phyloP scores from a whole-genome alignment of 2,113 vertebrate species.

The Caranx ignobilis region DNA sequence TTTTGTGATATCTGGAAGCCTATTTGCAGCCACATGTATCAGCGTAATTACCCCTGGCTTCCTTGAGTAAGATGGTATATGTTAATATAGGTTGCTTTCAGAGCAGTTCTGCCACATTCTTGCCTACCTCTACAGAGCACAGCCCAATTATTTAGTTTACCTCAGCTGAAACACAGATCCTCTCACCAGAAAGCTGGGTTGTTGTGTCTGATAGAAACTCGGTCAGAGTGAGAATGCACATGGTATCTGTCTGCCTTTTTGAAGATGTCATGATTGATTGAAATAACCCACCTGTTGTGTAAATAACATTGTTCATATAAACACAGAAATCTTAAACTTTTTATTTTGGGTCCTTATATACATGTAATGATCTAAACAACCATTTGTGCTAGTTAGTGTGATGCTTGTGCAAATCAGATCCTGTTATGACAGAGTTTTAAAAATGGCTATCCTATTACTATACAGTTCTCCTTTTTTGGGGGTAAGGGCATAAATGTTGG shows the following conservation, averaged over 20 bases:
- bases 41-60: neutral
- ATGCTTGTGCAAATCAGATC: neutral
- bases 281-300: neutral
- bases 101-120: neutral
- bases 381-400: neutral
- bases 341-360: neutral
- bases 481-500: neutral
- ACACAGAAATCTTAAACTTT: neutral
- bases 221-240: neutral
- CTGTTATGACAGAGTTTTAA: conserved; percentile 1
- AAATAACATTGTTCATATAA: neutral
- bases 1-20: neutral
- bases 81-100: neutral
- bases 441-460: neutral
- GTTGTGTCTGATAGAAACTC: neutral
- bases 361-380: neutral
- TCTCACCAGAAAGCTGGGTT: neutral
- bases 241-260: neutral
- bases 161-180: neutral
- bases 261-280: neutral
- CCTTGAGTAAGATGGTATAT: neutral
- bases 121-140: neutral
- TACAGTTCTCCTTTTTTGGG: neutral
- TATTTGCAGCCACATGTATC: neutral
- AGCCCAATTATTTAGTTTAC: neutral